Evolutionary conservation across 2,888 invertebrate species (phyloP).

Genomic region (Cryptocheilus praepositus): DNA sequence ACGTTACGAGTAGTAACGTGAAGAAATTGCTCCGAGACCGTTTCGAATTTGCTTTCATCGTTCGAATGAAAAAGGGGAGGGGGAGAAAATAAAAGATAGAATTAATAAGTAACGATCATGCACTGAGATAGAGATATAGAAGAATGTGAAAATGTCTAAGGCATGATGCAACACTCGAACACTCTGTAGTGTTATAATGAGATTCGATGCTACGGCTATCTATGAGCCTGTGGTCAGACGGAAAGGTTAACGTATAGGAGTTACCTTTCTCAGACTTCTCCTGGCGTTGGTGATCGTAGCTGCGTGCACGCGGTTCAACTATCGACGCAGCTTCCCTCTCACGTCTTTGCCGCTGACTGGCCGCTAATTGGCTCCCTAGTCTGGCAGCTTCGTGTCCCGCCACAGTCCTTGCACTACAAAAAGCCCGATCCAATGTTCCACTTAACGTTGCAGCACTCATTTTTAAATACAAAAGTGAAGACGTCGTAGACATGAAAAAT

Average conservation of each 20-base stretch:
- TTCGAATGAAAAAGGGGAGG: too few relatives aligned
- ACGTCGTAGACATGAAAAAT: too few relatives aligned
- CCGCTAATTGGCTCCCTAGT: constrained; percentile 78
- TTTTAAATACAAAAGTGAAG: background rate
- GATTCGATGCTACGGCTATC: too few relatives aligned
- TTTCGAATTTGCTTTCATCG: too few relatives aligned
- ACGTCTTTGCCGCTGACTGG: constrained; percentile 71
- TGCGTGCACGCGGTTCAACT: constrained; percentile 80
- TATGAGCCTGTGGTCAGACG: too few relatives aligned
- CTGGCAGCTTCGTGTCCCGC: constrained; percentile 88
- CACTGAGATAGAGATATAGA: background rate
- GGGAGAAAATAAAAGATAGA: too few relatives aligned
- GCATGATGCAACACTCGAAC: background rate
- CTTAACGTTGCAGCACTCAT: too few relatives aligned
- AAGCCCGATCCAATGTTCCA: background rate
- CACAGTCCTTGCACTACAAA: constrained; percentile 78
- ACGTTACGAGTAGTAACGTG: too few relatives aligned
- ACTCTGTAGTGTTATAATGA: too few relatives aligned
- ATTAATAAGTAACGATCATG: too few relatives aligned
- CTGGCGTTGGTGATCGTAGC: constrained; percentile 80
- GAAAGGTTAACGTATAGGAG: constrained; percentile 35
- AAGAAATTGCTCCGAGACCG: too few relatives aligned
- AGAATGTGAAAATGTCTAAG: constrained; percentile 4
- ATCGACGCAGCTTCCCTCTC: constrained; percentile 65
- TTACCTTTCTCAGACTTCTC: constrained; percentile 76